These are phyloP conservation scores for Carabus problematicus DNA, from an alignment of 2,888 invertebrate genomes.

Conservation along the genomic window DNA sequence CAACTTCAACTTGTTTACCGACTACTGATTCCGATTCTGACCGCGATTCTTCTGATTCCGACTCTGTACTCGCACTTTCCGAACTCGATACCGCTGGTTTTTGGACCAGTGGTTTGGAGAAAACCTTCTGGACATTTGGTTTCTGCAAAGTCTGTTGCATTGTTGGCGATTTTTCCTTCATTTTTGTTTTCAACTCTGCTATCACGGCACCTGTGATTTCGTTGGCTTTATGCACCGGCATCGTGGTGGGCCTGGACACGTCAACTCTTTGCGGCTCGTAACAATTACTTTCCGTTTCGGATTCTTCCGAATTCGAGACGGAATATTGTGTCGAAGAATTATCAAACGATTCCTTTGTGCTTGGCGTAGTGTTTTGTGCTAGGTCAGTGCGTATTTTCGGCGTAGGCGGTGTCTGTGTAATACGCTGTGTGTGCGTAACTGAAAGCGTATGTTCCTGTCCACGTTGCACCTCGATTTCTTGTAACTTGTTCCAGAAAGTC, in stretches of 20 bases:
- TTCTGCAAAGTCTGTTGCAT: constrained; percentile 9
- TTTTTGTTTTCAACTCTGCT: constrained; percentile 29
- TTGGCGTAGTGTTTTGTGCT: background rate
- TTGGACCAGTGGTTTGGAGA: constrained; percentile 12
- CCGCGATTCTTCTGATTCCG: background rate
- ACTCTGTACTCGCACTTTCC: constrained; percentile 14
- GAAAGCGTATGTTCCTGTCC: constrained; percentile 19
- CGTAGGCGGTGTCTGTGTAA: no score
- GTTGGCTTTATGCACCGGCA: constrained; percentile 17
- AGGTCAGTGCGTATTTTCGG: background rate
- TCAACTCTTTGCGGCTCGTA: constrained; percentile 4
- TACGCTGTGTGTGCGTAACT: background rate
- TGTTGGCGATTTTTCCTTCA: no score
- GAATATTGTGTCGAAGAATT: constrained; percentile 10
- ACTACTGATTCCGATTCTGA: background rate
- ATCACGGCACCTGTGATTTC: constrained; percentile 20
- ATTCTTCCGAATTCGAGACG: constrained; percentile 20
- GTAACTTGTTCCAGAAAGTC: constrained; percentile 54
- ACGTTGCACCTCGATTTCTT: constrained; percentile 50
- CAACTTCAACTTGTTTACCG: constrained; percentile 1
- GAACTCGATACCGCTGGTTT: constrained; percentile 19
- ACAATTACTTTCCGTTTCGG: constrained; percentile 34
- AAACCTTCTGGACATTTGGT: constrained; percentile 23
- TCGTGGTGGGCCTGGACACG: constrained; percentile 8
- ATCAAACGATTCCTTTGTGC: background rate